These are phyloP conservation scores for Axis porcinus DNA, from an alignment of 2,113 vertebrate species.

Conservation along the genomic window DNA sequence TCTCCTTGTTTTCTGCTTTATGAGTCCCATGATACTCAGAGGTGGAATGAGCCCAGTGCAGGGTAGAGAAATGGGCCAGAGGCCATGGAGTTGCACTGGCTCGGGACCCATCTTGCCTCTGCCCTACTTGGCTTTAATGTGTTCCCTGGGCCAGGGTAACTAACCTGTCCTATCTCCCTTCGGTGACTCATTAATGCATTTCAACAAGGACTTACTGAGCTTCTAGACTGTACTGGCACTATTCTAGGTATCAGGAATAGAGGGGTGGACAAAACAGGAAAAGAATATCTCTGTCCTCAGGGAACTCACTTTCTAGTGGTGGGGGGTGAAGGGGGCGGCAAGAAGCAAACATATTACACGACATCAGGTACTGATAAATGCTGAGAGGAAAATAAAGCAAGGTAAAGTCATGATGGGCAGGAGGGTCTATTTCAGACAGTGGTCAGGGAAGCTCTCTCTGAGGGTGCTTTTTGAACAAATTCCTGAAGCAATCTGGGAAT, in stretches of 20 bases:
- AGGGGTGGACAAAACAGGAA: background rate
- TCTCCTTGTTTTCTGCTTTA: slow-evolving; percentile 60
- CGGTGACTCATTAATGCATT: background rate
- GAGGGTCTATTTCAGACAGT: background rate
- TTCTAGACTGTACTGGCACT: background rate
- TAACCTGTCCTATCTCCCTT: background rate
- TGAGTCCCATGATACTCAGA: slow-evolving; percentile 26
- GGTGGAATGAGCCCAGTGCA: background rate
- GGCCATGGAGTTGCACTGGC: background rate
- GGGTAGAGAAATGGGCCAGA: slow-evolving; percentile 20
- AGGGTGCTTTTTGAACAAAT: background rate
- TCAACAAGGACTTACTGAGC: background rate
- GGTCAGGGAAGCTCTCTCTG: background rate
- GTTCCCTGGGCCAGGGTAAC: background rate
- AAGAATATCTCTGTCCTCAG: background rate
- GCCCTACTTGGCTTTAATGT: background rate
- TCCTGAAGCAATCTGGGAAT: background rate
- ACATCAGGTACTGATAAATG: background rate
- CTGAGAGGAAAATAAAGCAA: background rate
- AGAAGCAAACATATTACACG: background rate
- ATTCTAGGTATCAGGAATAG: background rate
- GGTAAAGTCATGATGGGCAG: background rate
- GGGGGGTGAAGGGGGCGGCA: background rate
- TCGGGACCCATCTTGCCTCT: background rate
- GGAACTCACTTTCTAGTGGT: background rate